These are phyloP conservation scores for Zaprionus bogoriensis DNA, from an alignment of 2,888 invertebrate genomes.

Conservation along the genomic window DNA sequence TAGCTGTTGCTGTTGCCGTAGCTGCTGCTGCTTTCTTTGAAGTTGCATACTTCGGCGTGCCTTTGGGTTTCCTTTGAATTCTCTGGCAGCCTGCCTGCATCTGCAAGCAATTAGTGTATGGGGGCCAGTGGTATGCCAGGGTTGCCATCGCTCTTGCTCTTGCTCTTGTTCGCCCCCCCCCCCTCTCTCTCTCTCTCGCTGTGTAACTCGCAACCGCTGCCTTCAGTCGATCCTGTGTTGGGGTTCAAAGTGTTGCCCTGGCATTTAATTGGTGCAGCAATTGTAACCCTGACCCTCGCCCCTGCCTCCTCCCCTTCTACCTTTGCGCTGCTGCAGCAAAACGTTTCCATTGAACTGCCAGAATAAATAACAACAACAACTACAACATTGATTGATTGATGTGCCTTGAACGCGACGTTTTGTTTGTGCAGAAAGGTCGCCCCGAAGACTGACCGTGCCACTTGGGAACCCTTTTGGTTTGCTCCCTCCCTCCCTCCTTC, in stretches of 20 bases:
- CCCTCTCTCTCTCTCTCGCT: background rate
- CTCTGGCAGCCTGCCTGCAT: conserved; percentile 45
- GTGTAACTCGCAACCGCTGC: background rate
- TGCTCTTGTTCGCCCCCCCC: background rate
- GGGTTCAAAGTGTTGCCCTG: conserved; percentile 70
- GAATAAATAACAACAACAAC: conserved; percentile 27
- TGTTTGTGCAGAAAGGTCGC: conserved; percentile 62
- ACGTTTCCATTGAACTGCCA: conserved; percentile 61
- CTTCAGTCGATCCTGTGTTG: conserved; percentile 30
- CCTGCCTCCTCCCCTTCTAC: background rate
- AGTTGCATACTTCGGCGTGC: conserved; percentile 70
- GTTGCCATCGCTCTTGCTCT: conserved; percentile 13
- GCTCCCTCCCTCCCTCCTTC: background rate
- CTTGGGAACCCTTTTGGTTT: conserved; percentile 24
- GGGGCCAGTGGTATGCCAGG: conserved; percentile 57
- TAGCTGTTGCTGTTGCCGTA: conserved; percentile 42
- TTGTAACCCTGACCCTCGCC: conserved; percentile 26
- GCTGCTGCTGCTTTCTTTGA: conserved; percentile 68
- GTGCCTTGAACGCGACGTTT: conserved; percentile 53
- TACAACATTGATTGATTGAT: conserved; percentile 62
- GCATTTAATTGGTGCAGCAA: conserved; percentile 74
- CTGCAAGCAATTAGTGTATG: conserved; percentile 79
- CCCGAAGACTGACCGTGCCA: conserved; percentile 15
- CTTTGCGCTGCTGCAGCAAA: conserved; percentile 16
- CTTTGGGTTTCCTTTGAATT: conserved; percentile 73